Evolutionary conservation across 35 echinoderm and acorn worm genomes (phyloP), one percentile per base, ranked within the genome.

Genomic region (Heliocidaris tuberculata): DNA sequence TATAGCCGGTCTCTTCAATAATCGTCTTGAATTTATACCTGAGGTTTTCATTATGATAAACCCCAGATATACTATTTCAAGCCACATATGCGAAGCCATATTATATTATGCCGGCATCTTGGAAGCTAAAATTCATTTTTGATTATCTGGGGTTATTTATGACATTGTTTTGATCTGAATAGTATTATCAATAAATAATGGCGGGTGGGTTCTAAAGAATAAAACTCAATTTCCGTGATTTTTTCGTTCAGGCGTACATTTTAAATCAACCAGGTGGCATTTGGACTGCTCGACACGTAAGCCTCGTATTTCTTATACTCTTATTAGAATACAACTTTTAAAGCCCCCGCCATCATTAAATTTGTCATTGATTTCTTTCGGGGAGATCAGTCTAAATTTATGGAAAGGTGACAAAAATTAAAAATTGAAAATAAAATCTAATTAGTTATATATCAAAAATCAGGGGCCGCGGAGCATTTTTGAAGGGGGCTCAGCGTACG

Each of bases 181-280:
- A 48, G 86, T 32, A 88, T 88, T 88, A 88, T 88, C 86, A 88
- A 88, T 88, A 88, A 88, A 88, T 30, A 88, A 42, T 88, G 86
- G 31, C 31, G 31, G 86, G 30, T 15, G 15, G 86, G 86, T 70
- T 70, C 60, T 21, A 6, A 70, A 70, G 60, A 70, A 70, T 70
- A 70, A 70, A 70, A 70, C 60, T 70, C 60, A 70, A 70, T 70
- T 70, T 70, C 21, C 17, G 21, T 70, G 60, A 27, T 70, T 52
- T 21, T 70, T 27, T 70, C 2, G 60, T 70, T 17, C 6, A 70
- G 17, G 60, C 24, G 21, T 70, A 70, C 60, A 2, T 19, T 27
- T 24, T 21, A 19, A 70, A 70, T 70, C 60, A 70, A 70, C 60
- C 60, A 70, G 60, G 60, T 70, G 60, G 60, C 60, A 21, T 70